Base-by-base conservation (phyloP, 2,113 vertebrate genomes). In the Turdus rufiventris region DNA sequence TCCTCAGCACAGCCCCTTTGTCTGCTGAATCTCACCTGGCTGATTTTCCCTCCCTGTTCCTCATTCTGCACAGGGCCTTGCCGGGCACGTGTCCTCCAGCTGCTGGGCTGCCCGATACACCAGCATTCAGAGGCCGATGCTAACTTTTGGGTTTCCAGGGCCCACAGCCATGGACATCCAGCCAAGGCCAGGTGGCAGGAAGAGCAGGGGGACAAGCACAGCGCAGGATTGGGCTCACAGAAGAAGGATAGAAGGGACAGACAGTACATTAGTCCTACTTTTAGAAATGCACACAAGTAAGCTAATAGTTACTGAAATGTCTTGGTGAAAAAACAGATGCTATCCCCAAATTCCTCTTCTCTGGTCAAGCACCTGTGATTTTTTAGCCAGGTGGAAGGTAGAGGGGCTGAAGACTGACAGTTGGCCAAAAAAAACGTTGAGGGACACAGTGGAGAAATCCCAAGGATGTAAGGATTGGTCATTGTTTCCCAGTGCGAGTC, bases 41-140 rank as follows among this genome's bases (percentile, higher is more conserved):
- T 53, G 61, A 24, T 80, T 42, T 40, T 29, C 18, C 57, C 47
- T 66, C 66, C 85, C 43, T 24, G 20, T 33, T 68, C 51, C 60
- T 23, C 7, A 3, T 61, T 56, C 43, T 53, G 57, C 57, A 14
- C 0, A 0, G 48, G 43, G 19, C 45, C 48, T 13, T 38, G 42
- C 65, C 34, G 24, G 51, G 9, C 47, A 18, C 0, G 0, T 26
- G 31, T 61, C 54, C 68, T 33, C 12, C 70, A 48, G 77, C 61
- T 43, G 34, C 43, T 9, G 45, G 48, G 57, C 45, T 62, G 43
- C 15, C 74, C n/a, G 65, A 40, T 3, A 1, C 18, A 8, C 20
- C 65, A 54, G 56, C 65, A 33, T 38, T 8, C 56, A 13, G 36
- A 40, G 53, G 21, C 58, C 78, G 57, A 74, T 68, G 77, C 38